Percentiles rank a stretch among this genome's conserved stretches.
phyloP scores from a whole-genome alignment of 2,113 vertebrate genomes.

The Stigmatopora argus region DNA sequence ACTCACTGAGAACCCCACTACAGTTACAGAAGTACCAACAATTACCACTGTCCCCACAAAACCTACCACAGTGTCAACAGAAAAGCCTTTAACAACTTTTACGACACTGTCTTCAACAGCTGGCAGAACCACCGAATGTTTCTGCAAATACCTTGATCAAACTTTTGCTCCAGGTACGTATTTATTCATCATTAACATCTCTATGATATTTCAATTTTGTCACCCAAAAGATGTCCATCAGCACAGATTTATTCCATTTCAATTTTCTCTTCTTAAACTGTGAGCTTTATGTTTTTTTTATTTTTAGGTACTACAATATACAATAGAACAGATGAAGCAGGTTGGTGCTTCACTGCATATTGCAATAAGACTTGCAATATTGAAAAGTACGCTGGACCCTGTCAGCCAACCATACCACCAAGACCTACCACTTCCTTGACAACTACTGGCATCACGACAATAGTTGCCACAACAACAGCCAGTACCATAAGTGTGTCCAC shows the following conservation, averaged over 20 bases:
- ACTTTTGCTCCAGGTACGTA: constrained; percentile 48
- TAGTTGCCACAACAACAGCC: constrained; percentile 1
- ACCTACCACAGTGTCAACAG: neutral
- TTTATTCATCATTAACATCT: neutral
- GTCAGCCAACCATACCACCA: constrained; percentile 24
- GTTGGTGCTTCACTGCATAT: constrained; percentile 67
- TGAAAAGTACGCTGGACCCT: constrained; percentile 34
- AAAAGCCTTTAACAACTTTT: neutral
- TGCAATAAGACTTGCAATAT: constrained; percentile 70
- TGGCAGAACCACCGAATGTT: constrained; percentile 32
- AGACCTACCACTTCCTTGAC: neutral
- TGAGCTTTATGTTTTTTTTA: neutral
- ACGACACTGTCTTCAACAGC: constrained; percentile 5
- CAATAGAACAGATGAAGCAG: constrained; percentile 59
- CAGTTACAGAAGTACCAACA: neutral
- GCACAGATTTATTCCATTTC: too few species aligned
- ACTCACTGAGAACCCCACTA: neutral
- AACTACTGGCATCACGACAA: neutral
- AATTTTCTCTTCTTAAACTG: neutral
- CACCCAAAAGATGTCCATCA: too few species aligned
- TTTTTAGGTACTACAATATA: constrained; percentile 74
- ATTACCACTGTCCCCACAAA: neutral
- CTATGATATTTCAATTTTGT: neutral
- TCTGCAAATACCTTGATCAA: constrained; percentile 45
- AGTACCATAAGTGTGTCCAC: neutral